Evolutionary conservation across 1,140 invertebrate species (phyloP).

Genomic region (Himalopsyche phryganea): DNA sequence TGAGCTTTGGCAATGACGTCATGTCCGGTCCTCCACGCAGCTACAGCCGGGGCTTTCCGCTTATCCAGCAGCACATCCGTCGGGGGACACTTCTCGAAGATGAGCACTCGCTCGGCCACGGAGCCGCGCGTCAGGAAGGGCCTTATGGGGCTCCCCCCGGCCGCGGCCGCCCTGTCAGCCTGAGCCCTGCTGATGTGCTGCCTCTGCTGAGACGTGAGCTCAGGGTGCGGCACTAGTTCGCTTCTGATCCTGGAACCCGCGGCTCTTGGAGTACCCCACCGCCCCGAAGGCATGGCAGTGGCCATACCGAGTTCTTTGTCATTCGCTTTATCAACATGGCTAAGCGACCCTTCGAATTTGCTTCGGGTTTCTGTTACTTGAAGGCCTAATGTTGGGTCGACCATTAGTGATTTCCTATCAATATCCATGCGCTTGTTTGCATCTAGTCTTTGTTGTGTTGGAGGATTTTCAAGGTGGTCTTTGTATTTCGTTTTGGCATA

Average conservation of each 20-base stretch:
- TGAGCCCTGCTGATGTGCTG: slow-evolving; percentile 54
- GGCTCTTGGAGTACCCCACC: slow-evolving; percentile 46
- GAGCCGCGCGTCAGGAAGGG: slow-evolving; percentile 86
- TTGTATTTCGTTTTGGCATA: slow-evolving; percentile 65
- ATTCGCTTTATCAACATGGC: slow-evolving; percentile 13
- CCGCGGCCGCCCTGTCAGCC: slow-evolving; percentile 37
- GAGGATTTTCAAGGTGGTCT: slow-evolving; percentile 53
- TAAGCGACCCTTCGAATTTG: slow-evolving; percentile 43
- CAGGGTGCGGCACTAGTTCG: slow-evolving; percentile 62
- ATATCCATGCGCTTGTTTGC: slow-evolving; percentile 51
- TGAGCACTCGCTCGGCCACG: slow-evolving; percentile 85
- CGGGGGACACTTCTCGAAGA: slow-evolving; percentile 89
- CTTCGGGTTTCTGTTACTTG: slow-evolving; percentile 46
- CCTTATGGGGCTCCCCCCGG: slow-evolving; percentile 61
- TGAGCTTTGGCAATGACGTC: slow-evolving; percentile 69
- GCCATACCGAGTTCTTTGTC: slow-evolving; percentile 7
- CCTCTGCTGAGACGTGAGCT: slow-evolving; percentile 62
- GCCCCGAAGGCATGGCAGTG: slow-evolving; percentile 26
- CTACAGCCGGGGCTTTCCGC: slow-evolving; percentile 56
- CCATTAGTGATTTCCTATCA: slow-evolving; percentile 42
- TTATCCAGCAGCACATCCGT: slow-evolving; percentile 72
- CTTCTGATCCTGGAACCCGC: slow-evolving; percentile 37
- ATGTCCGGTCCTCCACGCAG: slow-evolving; percentile 59
- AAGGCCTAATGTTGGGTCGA: slow-evolving; percentile 44
- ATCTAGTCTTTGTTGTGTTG: slow-evolving; percentile 54